phyloP scores from a whole-genome alignment of 1,140 invertebrate species.

The Zaprionus ornatus region DNA sequence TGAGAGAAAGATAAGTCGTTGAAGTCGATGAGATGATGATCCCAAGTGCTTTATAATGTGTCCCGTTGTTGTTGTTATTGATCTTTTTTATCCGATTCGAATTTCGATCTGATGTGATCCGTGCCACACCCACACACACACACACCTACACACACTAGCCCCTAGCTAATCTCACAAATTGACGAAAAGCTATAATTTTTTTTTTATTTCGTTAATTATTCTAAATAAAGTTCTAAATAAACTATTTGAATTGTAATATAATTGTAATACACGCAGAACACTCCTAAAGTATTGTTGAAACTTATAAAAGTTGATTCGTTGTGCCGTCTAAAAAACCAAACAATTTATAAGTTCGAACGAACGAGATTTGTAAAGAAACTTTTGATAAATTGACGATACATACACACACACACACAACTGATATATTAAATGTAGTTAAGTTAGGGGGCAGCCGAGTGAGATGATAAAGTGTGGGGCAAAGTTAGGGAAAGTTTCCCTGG shows the following conservation, averaged over 20 bases:
- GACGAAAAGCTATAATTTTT: slow-evolving; percentile 37
- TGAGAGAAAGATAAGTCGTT: neutral
- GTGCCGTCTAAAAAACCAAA: neutral
- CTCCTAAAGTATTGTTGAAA: slow-evolving; percentile 60
- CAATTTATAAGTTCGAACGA: neutral
- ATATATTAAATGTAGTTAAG: slow-evolving; percentile 35
- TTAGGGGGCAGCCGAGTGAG: slow-evolving; percentile 15
- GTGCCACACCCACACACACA: neutral
- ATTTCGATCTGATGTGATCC: neutral
- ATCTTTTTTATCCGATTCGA: neutral
- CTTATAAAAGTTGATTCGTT: slow-evolving; percentile 32
- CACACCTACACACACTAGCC: slow-evolving; percentile 41
- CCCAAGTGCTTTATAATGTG: neutral
- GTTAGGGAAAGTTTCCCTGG: slow-evolving; percentile 26
- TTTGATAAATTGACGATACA: slow-evolving; percentile 5
- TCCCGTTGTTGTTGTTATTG: slow-evolving; percentile 6
- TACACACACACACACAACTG: slow-evolving; percentile 12
- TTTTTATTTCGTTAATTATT: slow-evolving; percentile 30
- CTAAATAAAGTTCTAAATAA: slow-evolving; percentile 41
- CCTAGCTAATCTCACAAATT: slow-evolving; percentile 3
- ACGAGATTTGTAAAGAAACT: neutral
- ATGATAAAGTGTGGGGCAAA: slow-evolving; percentile 4
- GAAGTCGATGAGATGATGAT: neutral
- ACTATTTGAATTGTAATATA: neutral
- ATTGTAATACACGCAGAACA: neutral